Conservation (phyloP, 2,113 vertebrate genomes). For the Ophthalmolycus amberensis region DNA sequence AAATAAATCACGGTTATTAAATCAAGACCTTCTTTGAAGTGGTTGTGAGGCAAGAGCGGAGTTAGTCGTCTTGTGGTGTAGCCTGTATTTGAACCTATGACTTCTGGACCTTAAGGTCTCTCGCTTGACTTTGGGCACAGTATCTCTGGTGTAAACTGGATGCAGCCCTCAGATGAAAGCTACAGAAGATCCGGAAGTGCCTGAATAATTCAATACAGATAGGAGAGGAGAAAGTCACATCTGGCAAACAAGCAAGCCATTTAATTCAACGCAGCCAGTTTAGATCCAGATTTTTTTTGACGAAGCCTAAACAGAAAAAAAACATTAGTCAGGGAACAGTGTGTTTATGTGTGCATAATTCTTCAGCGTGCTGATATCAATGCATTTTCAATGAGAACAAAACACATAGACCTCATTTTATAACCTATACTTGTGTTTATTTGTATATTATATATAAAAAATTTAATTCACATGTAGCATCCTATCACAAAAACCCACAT, state of each 20-base stretch:
- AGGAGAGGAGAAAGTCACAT: conserved; percentile 80
- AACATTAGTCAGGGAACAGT: conserved; percentile 36
- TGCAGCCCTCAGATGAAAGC: conserved; percentile 79
- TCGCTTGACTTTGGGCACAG: conserved; percentile 62
- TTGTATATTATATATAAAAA: conserved; percentile 24
- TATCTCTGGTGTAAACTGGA: conserved; percentile 70
- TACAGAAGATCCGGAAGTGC: conserved; percentile 78
- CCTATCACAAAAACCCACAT: conserved; percentile 23
- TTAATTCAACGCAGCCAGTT: conserved; percentile 78
- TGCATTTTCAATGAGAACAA: neutral
- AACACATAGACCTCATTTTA: neutral
- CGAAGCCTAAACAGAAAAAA: conserved; percentile 51
- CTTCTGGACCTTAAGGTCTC: conserved; percentile 66
- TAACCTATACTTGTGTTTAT: conserved; percentile 7
- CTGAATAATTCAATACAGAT: conserved; percentile 82
- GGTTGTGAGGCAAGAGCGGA: conserved; percentile 20
- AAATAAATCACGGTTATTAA: conserved; percentile 55
- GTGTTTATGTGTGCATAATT: neutral
- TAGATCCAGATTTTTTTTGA: conserved; percentile 63
- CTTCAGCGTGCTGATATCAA: neutral
- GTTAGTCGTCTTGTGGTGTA: conserved; percentile 38
- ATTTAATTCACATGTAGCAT: conserved; percentile 12
- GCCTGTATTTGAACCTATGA: conserved; percentile 74
- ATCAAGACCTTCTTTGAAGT: conserved; percentile 33
- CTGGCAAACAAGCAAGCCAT: conserved; percentile 75